Percentiles rank a stretch among this genome's conserved stretches.
Conservation (phyloP, 1,140 invertebrate species). For the Atopsyche davidsoni region DNA sequence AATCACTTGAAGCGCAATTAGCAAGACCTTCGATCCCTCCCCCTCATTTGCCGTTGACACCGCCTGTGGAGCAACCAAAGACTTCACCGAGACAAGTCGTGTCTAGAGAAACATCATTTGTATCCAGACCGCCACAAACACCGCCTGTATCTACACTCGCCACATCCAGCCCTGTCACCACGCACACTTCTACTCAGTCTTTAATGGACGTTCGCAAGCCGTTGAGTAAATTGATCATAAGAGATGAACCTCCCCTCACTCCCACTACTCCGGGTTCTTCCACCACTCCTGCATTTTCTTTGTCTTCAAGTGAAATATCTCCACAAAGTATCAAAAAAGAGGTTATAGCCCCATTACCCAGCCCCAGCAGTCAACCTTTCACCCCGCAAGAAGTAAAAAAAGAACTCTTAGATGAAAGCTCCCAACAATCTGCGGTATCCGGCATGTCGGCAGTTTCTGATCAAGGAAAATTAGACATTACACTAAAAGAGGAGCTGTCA, state of each 20-base stretch:
- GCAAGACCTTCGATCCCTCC: conserved; percentile 65
- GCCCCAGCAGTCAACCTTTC: conserved; percentile 45
- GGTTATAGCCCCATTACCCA: conserved; percentile 47
- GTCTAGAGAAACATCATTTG: conserved; percentile 50
- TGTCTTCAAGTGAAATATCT: conserved; percentile 19
- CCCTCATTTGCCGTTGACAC: conserved; percentile 40
- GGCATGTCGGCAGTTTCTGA: conserved; percentile 52
- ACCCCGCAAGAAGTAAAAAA: conserved; percentile 53
- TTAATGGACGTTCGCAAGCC: conserved; percentile 46
- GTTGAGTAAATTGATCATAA: conserved; percentile 32
- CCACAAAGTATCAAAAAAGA: conserved; percentile 45
- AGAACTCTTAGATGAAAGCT: conserved; percentile 54
- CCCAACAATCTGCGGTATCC: conserved; percentile 51
- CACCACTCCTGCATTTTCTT: conserved; percentile 27
- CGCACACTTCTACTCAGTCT: conserved; percentile 44
- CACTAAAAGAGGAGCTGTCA: conserved; percentile 52
- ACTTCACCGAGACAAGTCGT: conserved; percentile 45
- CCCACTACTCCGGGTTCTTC: conserved; percentile 31
- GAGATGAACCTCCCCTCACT: conserved; percentile 29
- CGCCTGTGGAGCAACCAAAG: conserved; percentile 51
- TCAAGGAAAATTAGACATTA: conserved; percentile 50
- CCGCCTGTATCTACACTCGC: conserved; percentile 30
- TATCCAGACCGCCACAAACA: conserved; percentile 40
- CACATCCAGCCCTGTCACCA: conserved; percentile 28
- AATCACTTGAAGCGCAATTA: conserved; percentile 66